phyloP scores from a whole-genome alignment of 2,888 invertebrate genomes.

The Podotricha telesiphe region DNA sequence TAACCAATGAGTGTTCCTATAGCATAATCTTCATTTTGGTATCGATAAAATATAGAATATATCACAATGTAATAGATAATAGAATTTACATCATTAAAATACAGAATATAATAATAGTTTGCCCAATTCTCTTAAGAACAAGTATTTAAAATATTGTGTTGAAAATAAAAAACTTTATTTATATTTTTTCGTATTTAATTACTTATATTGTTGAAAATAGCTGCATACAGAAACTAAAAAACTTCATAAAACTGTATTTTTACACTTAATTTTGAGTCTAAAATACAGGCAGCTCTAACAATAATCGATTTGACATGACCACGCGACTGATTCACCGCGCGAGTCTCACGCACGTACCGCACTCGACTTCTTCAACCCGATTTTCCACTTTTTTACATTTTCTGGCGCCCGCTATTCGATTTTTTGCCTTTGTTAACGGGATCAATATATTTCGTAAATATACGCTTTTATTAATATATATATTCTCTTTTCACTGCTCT shows the following conservation, averaged over 20 bases:
- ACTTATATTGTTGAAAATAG: no score
- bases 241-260: not conserved
- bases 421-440: constrained; percentile 58
- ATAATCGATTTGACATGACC: constrained; percentile 69
- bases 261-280: constrained; percentile 25
- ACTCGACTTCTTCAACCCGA: constrained; percentile 58
- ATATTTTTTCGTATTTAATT: no score
- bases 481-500: not conserved
- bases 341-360: constrained; percentile 74
- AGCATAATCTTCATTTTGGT: no score
- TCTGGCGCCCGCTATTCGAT: constrained; percentile 64
- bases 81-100: no score
- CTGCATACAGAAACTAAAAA: not conserved
- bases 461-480: not conserved
- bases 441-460: not conserved
- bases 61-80: no score
- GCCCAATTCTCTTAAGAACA: no score
- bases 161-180: no score
- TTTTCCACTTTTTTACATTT: constrained; percentile 50
- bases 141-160: no score
- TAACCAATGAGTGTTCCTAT: no score
- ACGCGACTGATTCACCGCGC: constrained; percentile 66
- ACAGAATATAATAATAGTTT: no score
- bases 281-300: constrained; percentile 26
- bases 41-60: no score